Percentiles rank a stretch among this genome's conserved stretches.
phyloP scores from a whole-genome alignment of 2,797 vertebrate species.

The Hozukius guyotensis region DNA sequence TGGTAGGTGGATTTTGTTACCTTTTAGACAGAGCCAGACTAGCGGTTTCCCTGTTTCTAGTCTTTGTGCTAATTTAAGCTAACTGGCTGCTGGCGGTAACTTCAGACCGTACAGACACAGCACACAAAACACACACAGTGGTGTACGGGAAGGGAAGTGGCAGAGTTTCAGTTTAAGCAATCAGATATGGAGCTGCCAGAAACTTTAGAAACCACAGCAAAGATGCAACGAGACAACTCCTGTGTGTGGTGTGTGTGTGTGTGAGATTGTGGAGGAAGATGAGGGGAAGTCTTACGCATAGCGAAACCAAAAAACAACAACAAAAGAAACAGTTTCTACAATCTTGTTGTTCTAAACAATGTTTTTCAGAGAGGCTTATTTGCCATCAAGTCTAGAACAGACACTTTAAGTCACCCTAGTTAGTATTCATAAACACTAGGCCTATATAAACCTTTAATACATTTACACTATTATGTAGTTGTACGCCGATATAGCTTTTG shows the following conservation, averaged over 20 bases:
- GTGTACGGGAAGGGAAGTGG: slow-evolving; percentile 54
- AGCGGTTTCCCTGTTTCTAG: not conserved
- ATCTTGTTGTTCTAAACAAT: not conserved
- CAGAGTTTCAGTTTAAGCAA: slow-evolving; percentile 63
- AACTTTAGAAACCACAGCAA: slow-evolving; percentile 60
- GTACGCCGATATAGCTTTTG: not conserved
- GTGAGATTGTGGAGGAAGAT: not conserved
- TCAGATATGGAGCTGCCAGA: slow-evolving; percentile 56
- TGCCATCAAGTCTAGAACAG: not conserved
- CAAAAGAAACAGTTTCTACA: not conserved
- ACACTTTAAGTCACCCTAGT: not conserved
- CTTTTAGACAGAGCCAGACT: not conserved
- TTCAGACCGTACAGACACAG: not conserved
- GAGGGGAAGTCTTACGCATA: slow-evolving; percentile 29
- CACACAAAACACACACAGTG: slow-evolving; percentile 11
- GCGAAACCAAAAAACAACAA: not conserved
- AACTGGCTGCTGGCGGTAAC: not conserved
- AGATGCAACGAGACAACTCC: slow-evolving; percentile 45
- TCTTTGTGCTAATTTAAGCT: not conserved
- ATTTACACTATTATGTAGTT: not conserved
- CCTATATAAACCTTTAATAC: not conserved
- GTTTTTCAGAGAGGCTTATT: not conserved
- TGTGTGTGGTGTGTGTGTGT: slow-evolving; percentile 12
- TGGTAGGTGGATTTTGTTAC: not conserved
- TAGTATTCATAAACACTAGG: not conserved